Base-by-base conservation (phyloP, 2,113 vertebrate species). In the Dipodomys ordii region DNA sequence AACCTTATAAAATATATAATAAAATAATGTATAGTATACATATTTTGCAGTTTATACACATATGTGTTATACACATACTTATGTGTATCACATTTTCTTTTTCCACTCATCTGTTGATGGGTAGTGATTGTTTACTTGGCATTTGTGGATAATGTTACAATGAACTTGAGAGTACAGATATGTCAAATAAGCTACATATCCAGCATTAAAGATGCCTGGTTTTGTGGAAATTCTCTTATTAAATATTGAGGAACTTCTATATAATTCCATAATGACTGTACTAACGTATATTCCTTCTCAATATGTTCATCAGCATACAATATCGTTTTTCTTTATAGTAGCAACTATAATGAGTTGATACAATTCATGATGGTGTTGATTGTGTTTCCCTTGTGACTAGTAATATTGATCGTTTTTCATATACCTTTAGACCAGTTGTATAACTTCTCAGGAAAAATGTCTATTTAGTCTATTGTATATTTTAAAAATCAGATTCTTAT, bases 201-300 rank as follows among this genome's bases (percentile, higher is more conserved):
- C 6, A 77, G 6, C 64, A 78, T 68, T 83, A 30, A 12, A 19
- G 23, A 62, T 83, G 32, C 5, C 76, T 44, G 4, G n/a, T 87
- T 15, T 44, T 76, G 25, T 28, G 22, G 23, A 74, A 81, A 81
- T 57, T 80, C 19, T 73, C 18, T 49, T 73, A 44, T 73, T 71
- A 49, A 32, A n/a, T 49, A 35, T 93, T 87, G 8, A 82, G 20
- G 73, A 68, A 16, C 20, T 39, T 83, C 35, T 23, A 71, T 86
- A 30, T 32, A 76, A 76, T 82, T 93, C 11, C 10, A 76, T 82
- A 68, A n/a, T 67, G 71, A 16, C 20, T 11, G 39, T 39, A 83
- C 30, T 65, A 82, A 87, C 68, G 85, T 88, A n/a, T 82, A 39
- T 68, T 57, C 35, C 76, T 93, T 76, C 20, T 65, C 62, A 32